A percentile compares a stretch with the other conserved stretches of the same genome.
Conservation (phyloP, 2,888 invertebrate species). For the Latrodectus hesperus region DNA sequence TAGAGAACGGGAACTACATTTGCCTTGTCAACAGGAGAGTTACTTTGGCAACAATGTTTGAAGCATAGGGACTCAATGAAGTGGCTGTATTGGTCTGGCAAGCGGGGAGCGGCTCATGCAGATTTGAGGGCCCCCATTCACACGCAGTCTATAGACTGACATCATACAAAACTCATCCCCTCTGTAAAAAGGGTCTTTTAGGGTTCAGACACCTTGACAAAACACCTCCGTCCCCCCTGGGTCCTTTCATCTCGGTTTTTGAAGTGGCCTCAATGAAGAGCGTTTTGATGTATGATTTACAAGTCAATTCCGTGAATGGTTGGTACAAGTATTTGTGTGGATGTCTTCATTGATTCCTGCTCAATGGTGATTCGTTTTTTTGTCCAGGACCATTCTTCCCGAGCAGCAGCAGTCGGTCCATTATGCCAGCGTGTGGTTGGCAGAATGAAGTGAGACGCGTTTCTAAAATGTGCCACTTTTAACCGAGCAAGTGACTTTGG, state of each 20-base stretch:
- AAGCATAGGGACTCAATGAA: too few relatives aligned
- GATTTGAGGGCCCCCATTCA: constrained; percentile 38
- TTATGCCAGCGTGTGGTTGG: background rate
- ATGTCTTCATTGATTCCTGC: constrained; percentile 43
- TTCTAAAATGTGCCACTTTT: background rate
- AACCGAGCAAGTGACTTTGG: too few relatives aligned
- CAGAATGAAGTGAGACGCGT: background rate
- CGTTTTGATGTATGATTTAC: constrained; percentile 61
- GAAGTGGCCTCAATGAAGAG: background rate
- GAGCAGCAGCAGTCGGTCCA: background rate
- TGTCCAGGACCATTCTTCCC: background rate
- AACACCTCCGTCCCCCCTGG: constrained; percentile 24
- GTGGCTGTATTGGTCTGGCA: too few relatives aligned
- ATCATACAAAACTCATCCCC: constrained; percentile 22
- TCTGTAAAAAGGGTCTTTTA: background rate
- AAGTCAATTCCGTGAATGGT: constrained; percentile 57
- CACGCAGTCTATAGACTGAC: constrained; percentile 32
- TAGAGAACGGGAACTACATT: too few relatives aligned
- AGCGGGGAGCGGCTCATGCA: too few relatives aligned
- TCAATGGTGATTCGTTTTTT: constrained; percentile 19
- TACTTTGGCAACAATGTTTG: too few relatives aligned
- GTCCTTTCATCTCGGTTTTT: background rate
- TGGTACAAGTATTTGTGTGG: constrained; percentile 35
- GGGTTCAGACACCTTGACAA: constrained; percentile 14
- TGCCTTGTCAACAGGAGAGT: too few relatives aligned